Evolutionary conservation across 2,797 vertebrate genomes (phyloP), one percentile per base, ranked within the genome.

Genomic region (Dryobates pubescens): DNA sequence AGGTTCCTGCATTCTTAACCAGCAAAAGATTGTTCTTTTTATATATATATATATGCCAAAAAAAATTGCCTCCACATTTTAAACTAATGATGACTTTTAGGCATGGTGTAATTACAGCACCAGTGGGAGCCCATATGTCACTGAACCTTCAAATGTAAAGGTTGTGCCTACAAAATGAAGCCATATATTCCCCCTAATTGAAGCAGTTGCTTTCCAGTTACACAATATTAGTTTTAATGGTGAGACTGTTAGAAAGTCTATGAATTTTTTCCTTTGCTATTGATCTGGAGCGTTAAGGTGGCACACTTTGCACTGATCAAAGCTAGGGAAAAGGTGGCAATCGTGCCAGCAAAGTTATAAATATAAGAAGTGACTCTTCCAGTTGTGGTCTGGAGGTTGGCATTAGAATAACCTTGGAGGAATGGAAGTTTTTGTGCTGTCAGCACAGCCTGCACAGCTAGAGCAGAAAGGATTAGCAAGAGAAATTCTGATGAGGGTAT

Each of bases 401-500:
- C 59, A 78, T 67, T 65, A 78, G 69, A 93, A 92, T 90, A 89
- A 95, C 93, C 92, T 96, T 94, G 94, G 53, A 72, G 27, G 59
- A 92, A 71, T 23, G 63, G 78, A 82, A 54, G 88, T 72, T 93
- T 69, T 69, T 93, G 91, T 86, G 64, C 69, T 92, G 69, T 90
- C 90, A 96, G 91, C 88, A 91, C 45, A 92, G 75, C 18, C 78
- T 84, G 71, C 54, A n/a, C 69, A 77, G 81, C 78, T 73, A 72
- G 72, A 92, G 70, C 73, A 90, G 75, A 89, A 85, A 88, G 92
- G 84, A 90, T 94, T 93, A 94, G 76, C 92, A 67, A 86, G 79
- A 83, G 70, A 92, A 92, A 94, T 94, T 93, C 80, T 93, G 90
- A 96, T 93, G 73, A 94, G 82, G 63, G 76, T 95, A 87, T 96